phyloP scores from a whole-genome alignment of 2,113 vertebrate genomes.

The Grammomys dolichurus region DNA sequence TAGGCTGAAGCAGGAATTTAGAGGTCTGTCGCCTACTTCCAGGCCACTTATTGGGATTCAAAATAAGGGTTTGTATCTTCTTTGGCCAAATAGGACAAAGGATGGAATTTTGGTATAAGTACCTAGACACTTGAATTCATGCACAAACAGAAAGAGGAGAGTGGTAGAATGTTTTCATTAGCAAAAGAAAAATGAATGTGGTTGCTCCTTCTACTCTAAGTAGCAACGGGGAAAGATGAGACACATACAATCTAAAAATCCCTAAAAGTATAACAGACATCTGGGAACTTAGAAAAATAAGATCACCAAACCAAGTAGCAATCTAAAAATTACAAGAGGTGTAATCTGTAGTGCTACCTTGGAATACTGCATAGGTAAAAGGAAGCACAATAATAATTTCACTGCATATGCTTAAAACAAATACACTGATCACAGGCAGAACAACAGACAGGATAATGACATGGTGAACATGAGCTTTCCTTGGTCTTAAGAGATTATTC shows the following conservation, averaged over 20 bases:
- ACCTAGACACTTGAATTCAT: background rate
- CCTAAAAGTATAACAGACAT: background rate
- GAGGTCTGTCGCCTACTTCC: no score
- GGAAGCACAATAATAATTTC: background rate
- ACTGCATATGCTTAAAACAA: accelerated
- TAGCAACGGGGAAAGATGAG: accelerated
- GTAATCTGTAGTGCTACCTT: background rate
- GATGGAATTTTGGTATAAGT: background rate
- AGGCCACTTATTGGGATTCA: no score
- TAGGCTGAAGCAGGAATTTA: background rate
- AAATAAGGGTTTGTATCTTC: background rate
- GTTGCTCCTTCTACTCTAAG: background rate
- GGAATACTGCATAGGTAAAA: background rate
- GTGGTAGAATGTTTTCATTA: accelerated
- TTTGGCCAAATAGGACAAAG: background rate
- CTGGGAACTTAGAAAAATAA: background rate
- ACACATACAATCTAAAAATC: accelerated
- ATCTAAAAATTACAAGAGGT: background rate
- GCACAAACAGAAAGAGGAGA: background rate
- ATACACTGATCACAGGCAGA: background rate
- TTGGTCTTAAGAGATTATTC: background rate
- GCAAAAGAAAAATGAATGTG: background rate
- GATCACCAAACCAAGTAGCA: background rate
- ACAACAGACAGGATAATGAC: background rate
- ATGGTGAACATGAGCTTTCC: background rate